Conservation (phyloP, 2,888 invertebrate species). For the Amphipoea lucens region DNA sequence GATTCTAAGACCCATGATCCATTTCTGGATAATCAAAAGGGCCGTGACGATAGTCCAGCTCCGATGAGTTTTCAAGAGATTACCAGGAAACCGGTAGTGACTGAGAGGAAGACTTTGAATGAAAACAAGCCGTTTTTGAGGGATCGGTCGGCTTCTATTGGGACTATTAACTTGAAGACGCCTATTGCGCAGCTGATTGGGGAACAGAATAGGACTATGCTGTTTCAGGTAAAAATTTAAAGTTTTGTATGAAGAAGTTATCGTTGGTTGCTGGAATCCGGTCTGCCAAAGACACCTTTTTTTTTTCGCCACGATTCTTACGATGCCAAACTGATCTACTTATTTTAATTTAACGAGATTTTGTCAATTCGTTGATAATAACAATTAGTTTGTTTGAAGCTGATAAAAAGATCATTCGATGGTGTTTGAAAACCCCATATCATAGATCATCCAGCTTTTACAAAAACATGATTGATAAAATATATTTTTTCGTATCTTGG, state of each 20-base stretch:
- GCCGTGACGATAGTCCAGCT: slow-evolving; percentile 58
- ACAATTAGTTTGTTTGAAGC: too few relatives aligned
- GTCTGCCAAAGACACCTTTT: background rate
- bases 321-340: background rate
- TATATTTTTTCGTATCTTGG: background rate
- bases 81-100: slow-evolving; percentile 68
- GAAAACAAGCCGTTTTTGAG: slow-evolving; percentile 87
- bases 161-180: slow-evolving; percentile 88
- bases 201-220: slow-evolving; percentile 97
- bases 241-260: background rate
- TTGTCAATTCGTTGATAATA: too few relatives aligned
- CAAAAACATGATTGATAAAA: too few relatives aligned
- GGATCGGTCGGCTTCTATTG: slow-evolving; percentile 91
- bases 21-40: slow-evolving; percentile 49
- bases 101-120: slow-evolving; percentile 71
- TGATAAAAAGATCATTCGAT: too few relatives aligned
- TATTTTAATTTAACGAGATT: too few relatives aligned
- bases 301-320: background rate
- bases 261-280: too few relatives aligned
- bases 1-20: slow-evolving; percentile 45
- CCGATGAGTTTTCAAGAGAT: slow-evolving; percentile 80
- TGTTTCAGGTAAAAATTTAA: slow-evolving; percentile 92
- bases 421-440: too few relatives aligned
- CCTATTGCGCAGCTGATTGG: slow-evolving; percentile 86
- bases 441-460: too few relatives aligned